These are phyloP conservation scores for Drosophila trapezifrons DNA, from an alignment of 1,140 invertebrate species.

Conservation along the genomic window DNA sequence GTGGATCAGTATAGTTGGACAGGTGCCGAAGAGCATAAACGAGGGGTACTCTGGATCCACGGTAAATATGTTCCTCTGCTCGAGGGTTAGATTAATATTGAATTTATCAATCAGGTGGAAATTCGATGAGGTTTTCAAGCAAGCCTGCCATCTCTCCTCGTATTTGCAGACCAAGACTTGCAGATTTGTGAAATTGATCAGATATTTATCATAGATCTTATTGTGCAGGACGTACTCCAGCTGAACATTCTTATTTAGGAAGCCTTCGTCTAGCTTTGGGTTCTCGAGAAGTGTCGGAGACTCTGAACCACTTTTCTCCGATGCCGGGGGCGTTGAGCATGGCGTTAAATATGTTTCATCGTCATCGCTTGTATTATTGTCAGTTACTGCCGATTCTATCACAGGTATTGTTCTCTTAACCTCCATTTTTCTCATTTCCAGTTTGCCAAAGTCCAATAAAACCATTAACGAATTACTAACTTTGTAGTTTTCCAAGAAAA, in stretches of 20 bases:
- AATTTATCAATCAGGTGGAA: slow-evolving; percentile 96
- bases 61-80: slow-evolving; percentile 92
- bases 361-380: slow-evolving; percentile 82
- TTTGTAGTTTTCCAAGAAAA: slow-evolving; percentile 92
- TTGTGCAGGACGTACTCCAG: slow-evolving; percentile 89
- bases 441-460: slow-evolving; percentile 92
- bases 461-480: slow-evolving; percentile 91
- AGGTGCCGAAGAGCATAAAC: slow-evolving; percentile 91
- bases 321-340: slow-evolving; percentile 95
- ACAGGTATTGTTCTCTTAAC: slow-evolving; percentile 52
- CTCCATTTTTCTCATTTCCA: slow-evolving; percentile 89
- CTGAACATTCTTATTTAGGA: slow-evolving; percentile 81
- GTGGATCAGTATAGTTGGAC: slow-evolving; percentile 94
- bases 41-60: slow-evolving; percentile 94
- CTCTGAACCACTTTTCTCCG: slow-evolving; percentile 87
- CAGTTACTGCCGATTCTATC: slow-evolving; percentile 29
- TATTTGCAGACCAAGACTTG: slow-evolving; percentile 94
- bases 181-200: slow-evolving; percentile 92
- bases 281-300: slow-evolving; percentile 70
- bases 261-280: slow-evolving; percentile 28
- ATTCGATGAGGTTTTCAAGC: slow-evolving; percentile 91
- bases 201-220: slow-evolving; percentile 93
- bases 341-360: slow-evolving; percentile 94
- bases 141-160: slow-evolving; percentile 94
- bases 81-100: slow-evolving; percentile 93